Evolutionary conservation across 2,888 invertebrate species (phyloP), one percentile per base, ranked within the genome.

Genomic region (Drosophila fulvimacula): DNA sequence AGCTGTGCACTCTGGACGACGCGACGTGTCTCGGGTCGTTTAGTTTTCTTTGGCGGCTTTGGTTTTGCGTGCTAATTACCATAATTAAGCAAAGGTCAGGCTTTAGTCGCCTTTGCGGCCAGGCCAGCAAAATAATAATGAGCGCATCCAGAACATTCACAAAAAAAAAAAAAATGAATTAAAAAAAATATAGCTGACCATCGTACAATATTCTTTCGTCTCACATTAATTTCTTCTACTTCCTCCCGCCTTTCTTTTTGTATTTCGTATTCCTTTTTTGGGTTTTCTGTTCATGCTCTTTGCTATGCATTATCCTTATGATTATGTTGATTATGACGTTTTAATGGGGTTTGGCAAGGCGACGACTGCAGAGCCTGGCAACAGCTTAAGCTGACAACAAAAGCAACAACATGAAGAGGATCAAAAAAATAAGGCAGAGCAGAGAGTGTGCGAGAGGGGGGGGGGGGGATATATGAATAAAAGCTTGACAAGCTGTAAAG

Each of bases 61-160:
- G 68, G 69, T 74, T 75, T 83, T 79, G 69, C 74, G 66, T 81
- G 76, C 84, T 85, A 85, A 85, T 85, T 88, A 85, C 89, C 84
- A 85, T 85, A 85, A 85, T 85, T 85, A 85, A 89, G 89, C 89
- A 85, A 87, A 85, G 89, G 84, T 89, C 89, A 85, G 89, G 84
- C 89, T 79, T 89, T 85, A 81, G 87, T 79, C 84, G 88, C 70
- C 81, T 81, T 85, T 88, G 84, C 83, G 87, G 76, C 81, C 72
- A 71, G 75, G 69, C 64, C 70, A 75, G 81, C 76, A 83, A 79
- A 80, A 83, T 86, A 88, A 88, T 88, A 84, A 84, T 79, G 84
- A 88, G 84, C 60, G 61, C 30, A 42, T n/a, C 46, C 36, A 39
- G 21, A 59, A 36, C 32, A 58, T 36, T 57, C 32, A 58, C 52